Evolutionary conservation across 2,113 vertebrate species (phyloP).

Genomic region (Phyllopteryx taeniolatus): DNA sequence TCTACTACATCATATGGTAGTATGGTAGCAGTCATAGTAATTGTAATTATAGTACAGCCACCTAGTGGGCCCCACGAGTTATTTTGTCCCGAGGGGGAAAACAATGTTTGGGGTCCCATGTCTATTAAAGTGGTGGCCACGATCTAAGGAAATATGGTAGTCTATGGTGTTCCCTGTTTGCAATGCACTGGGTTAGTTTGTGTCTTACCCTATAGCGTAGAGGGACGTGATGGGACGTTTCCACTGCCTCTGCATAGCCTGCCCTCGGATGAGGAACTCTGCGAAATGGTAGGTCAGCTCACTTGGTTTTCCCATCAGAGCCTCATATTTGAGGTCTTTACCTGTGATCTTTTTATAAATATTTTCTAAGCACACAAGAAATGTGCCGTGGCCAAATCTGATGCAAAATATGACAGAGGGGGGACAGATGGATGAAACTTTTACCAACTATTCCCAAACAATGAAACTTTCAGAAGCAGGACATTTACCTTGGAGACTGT

Average conservation of each 20-base stretch:
- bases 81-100: background rate
- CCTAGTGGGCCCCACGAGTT: background rate
- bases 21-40: background rate
- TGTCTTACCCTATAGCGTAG: slow-evolving; percentile 85
- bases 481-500: slow-evolving; percentile 78
- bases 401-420: background rate
- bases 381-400: slow-evolving; percentile 87
- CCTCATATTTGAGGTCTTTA: slow-evolving; percentile 84
- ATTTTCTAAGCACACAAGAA: slow-evolving; percentile 88
- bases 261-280: slow-evolving; percentile 81
- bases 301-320: slow-evolving; percentile 86
- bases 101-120: background rate
- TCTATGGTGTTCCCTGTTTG: background rate
- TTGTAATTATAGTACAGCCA: background rate
- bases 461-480: background rate
- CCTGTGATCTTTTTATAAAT: slow-evolving; percentile 93
- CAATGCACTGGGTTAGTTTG: background rate
- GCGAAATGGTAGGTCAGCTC: slow-evolving; percentile 87
- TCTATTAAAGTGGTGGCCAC: background rate
- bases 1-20: too few relatives aligned
- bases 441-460: background rate
- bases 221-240: slow-evolving; percentile 78
- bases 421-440: background rate
- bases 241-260: slow-evolving; percentile 77
- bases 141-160: background rate